These are phyloP conservation scores for Hirtodrosophila trivittata DNA, from an alignment of 2,888 invertebrate genomes.

Conservation along the genomic window DNA sequence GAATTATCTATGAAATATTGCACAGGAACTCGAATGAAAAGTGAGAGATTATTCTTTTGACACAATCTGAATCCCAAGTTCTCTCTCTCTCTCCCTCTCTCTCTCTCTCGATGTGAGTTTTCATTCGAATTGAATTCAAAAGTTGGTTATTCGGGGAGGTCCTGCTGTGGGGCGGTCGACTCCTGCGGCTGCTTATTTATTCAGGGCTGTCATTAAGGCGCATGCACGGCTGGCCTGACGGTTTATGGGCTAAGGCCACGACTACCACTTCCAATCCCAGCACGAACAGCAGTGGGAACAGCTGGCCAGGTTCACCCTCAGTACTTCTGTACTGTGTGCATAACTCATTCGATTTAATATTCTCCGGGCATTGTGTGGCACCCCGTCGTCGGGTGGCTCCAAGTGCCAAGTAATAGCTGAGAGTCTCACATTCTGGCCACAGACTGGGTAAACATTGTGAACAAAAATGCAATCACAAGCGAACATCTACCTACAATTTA, in stretches of 20 bases:
- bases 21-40: too few relatives aligned
- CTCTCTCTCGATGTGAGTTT: too few relatives aligned
- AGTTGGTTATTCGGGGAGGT: too few relatives aligned
- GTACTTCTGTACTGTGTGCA: slow-evolving; percentile 16
- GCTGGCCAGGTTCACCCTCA: slow-evolving; percentile 36
- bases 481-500: slow-evolving; percentile 55
- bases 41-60: too few relatives aligned
- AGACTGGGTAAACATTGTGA: slow-evolving; percentile 33
- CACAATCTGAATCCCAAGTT: too few relatives aligned
- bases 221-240: slow-evolving; percentile 41
- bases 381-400: slow-evolving; percentile 1
- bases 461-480: slow-evolving; percentile 49
- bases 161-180: background rate
- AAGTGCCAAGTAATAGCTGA: background rate
- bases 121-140: too few relatives aligned
- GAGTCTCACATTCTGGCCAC: slow-evolving; percentile 6
- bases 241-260: slow-evolving; percentile 50
- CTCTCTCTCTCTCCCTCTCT: slow-evolving; percentile 3
- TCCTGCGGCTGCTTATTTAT: slow-evolving; percentile 59
- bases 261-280: slow-evolving; percentile 8
- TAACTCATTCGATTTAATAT: slow-evolving; percentile 67
- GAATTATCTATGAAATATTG: too few relatives aligned
- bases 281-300: slow-evolving; percentile 40
- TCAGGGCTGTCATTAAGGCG: slow-evolving; percentile 53
- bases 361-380: slow-evolving; percentile 34